Base-by-base conservation (phyloP, 2,888 invertebrate genomes). In the Slavum lentiscoides region DNA sequence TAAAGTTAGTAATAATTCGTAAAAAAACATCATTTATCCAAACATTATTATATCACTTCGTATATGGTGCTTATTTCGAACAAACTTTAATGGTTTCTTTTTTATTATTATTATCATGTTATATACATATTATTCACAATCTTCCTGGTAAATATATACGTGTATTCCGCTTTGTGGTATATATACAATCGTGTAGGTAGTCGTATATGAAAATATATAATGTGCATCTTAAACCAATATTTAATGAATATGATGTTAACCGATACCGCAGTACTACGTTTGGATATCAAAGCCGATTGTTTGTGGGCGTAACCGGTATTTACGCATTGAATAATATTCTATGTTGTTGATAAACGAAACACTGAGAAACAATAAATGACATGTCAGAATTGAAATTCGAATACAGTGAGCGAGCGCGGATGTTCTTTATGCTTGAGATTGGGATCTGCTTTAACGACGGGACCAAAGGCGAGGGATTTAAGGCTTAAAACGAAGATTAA, bases 381-480 rank as follows among this genome's bases (percentile, higher is more conserved):
- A n/a, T 53, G 62, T 13, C 5, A 30, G 30, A 8, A 64, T 37
- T 74, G 13, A 62, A 64, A 37, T 30, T 30, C 23, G 19, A 30
- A 49, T 49, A 23, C 3, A 30, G 61, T 7, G 53, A 19, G 62
- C 5, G 21, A 21, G 23, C 62, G 1, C 0, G 30, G 30, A 61
- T 73, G 43, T 49, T 49, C 62, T 30, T 30, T 62, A 0, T n/a
- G 17, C 49, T 62, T n/a, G 9, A n/a, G 30, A 73, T 62, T 61
- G 19, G 49, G n/a, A 62, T 73, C 49, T 30, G 15, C 15, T 74
- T 30, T 72, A 53, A 74, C 53, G 62, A 62, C 1, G 19, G 30
- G 49, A 23, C 30, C 43, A 62, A 59, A 72, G 21, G 13, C 11
- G 17, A 43, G 30, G 15, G 43, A 72, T 73, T 62, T 62, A 43